Evolutionary conservation across 2,113 vertebrate genomes (phyloP).

Genomic region (Guaruba guarouba): DNA sequence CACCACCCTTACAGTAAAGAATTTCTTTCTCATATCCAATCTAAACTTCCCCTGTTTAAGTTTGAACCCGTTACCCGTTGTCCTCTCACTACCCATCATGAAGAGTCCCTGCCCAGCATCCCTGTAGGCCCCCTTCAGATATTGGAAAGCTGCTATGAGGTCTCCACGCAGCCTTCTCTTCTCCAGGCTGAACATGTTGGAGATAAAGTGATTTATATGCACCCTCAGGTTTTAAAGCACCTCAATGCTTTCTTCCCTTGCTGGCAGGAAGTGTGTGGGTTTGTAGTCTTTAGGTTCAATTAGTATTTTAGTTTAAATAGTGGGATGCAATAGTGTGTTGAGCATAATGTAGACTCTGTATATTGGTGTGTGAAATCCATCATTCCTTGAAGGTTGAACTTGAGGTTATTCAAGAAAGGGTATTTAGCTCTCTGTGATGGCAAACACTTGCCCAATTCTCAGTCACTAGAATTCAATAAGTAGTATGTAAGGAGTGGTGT

Average conservation of each 20-base stretch:
- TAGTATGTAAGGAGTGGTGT: background rate
- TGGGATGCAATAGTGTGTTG: background rate
- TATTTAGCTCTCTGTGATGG: background rate
- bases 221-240: background rate
- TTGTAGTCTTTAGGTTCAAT: background rate
- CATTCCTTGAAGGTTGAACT: background rate
- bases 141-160: no score
- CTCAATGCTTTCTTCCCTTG: background rate
- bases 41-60: no score
- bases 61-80: no score
- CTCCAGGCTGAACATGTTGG: background rate
- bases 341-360: background rate
- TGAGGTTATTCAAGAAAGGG: background rate
- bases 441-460: background rate
- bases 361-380: background rate
- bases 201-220: background rate
- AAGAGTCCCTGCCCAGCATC: no score
- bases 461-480: background rate
- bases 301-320: background rate
- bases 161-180: no score
- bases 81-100: no score
- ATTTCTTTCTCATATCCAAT: no score
- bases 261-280: background rate
- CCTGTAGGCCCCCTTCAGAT: no score
- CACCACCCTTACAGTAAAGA: no score